Evolutionary conservation across 2,797 vertebrate genomes (phyloP).

Genomic region (Melanotaenia boesemani): DNA sequence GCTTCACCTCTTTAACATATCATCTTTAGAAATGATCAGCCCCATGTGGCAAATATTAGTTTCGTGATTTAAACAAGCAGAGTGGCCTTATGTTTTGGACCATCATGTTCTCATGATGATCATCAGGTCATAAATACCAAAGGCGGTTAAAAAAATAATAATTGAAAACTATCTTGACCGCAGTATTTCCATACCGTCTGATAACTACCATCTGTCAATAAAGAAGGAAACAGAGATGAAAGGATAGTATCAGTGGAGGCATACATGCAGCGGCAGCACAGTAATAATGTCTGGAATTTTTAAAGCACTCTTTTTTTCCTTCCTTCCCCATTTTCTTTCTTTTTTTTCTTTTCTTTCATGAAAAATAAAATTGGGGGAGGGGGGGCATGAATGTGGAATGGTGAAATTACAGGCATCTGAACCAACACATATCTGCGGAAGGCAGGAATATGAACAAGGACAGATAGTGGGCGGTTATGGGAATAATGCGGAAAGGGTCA

Average conservation of each 20-base stretch:
- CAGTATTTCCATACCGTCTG: slow-evolving; percentile 76
- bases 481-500: slow-evolving; percentile 67
- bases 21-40: slow-evolving; percentile 45
- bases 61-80: slow-evolving; percentile 47
- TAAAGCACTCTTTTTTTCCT: slow-evolving; percentile 44
- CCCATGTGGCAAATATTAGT: slow-evolving; percentile 65
- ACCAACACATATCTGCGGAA: slow-evolving; percentile 54
- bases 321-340: slow-evolving; percentile 37
- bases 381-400: slow-evolving; percentile 54
- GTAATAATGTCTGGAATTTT: slow-evolving; percentile 79
- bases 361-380: slow-evolving; percentile 10
- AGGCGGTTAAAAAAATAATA: slow-evolving; percentile 35
- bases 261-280: slow-evolving; percentile 60
- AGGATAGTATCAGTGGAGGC: slow-evolving; percentile 66
- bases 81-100: slow-evolving; percentile 53
- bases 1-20: not conserved
- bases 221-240: slow-evolving; percentile 72
- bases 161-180: slow-evolving; percentile 68
- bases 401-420: slow-evolving; percentile 76
- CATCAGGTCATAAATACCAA: slow-evolving; percentile 77
- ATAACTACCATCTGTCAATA: slow-evolving; percentile 81
- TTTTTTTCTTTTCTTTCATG: too few species aligned
- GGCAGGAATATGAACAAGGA: slow-evolving; percentile 44
- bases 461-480: slow-evolving; percentile 37
- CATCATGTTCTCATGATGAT: slow-evolving; percentile 62